Percentiles rank a stretch among this genome's conserved stretches.
These are phyloP conservation scores for Hydriomena furcata DNA, from an alignment of 2,888 invertebrate genomes.

Conservation along the genomic window DNA sequence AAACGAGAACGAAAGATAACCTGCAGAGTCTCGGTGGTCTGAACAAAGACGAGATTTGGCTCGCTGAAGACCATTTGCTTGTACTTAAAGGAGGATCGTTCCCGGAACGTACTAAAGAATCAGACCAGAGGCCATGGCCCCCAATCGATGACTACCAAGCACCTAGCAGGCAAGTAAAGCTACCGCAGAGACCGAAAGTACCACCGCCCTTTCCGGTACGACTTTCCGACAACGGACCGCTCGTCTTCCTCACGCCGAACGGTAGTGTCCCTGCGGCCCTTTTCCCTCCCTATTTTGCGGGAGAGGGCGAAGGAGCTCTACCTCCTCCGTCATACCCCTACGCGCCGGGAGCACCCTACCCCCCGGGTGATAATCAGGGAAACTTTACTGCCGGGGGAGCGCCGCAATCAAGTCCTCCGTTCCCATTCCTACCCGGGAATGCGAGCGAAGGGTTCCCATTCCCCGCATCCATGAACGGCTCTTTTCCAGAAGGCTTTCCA, in stretches of 20 bases:
- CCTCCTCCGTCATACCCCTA: slow-evolving; percentile 83
- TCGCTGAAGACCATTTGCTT: slow-evolving; percentile 93
- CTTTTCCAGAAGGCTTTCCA: slow-evolving; percentile 82
- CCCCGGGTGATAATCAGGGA: slow-evolving; percentile 85
- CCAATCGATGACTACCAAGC: slow-evolving; percentile 94
- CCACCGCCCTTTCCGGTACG: slow-evolving; percentile 97
- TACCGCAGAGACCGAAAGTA: slow-evolving; percentile 91
- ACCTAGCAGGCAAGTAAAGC: slow-evolving; percentile 92
- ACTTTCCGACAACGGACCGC: slow-evolving; percentile 92
- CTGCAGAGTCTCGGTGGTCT: slow-evolving; percentile 91
- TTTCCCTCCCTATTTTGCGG: slow-evolving; percentile 87
- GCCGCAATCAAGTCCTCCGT: slow-evolving; percentile 85
- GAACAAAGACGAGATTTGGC: slow-evolving; percentile 93
- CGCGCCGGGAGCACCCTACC: slow-evolving; percentile 82
- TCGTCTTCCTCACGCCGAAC: slow-evolving; percentile 93
- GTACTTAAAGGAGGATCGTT: slow-evolving; percentile 91
- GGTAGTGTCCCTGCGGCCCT: slow-evolving; percentile 88
- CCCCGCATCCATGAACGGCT: slow-evolving; percentile 82
- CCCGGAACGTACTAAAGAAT: slow-evolving; percentile 80
- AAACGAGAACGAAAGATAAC: slow-evolving; percentile 90
- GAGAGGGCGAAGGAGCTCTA: slow-evolving; percentile 82
- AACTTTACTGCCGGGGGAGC: slow-evolving; percentile 87
- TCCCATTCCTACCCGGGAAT: slow-evolving; percentile 85
- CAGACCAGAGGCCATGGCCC: slow-evolving; percentile 85
- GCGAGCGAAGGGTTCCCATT: slow-evolving; percentile 83